Evolutionary conservation across 2,113 vertebrate species (phyloP), one percentile per base, ranked within the genome.

Genomic region (Callipepla squamata): DNA sequence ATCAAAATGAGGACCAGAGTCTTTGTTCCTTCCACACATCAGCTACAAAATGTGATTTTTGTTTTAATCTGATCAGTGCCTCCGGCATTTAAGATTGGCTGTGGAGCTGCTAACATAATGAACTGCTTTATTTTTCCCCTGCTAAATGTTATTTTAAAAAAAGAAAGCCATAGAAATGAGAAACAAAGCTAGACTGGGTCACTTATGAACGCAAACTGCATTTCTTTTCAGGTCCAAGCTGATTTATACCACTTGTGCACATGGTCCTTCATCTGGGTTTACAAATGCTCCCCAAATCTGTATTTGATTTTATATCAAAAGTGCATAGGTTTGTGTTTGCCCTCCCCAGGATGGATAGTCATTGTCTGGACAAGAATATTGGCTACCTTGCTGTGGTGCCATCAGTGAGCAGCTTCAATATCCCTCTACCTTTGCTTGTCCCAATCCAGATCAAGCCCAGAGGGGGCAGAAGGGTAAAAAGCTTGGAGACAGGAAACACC

Each of bases 1-100:
- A 91, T 95, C 92, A 95, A 91, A 92, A 75, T 79, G 91, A 45
- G 66, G 34, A 77, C 32, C 7, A 7, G 47, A 94, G 63, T 19
- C 80, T 96, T 91, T 87, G 80, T 92, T 89, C 62, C 81, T 94
- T 93, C 78, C 77, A 94, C 84, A 70, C 73, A 79, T 34, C 30
- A 86, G 68, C 70, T 73, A 5, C 18, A 10, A 95, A 88, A 73
- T 74, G 89, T 61, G 59, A 79, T 94, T 92, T 95, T 77, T 91
- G 53, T 74, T 94, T 94, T 91, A 92, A 95, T 96, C 88, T 95
- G 79, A 72, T 92, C 87, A 89, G 22, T 3, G 69, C 94, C 94
- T 94, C 83, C 84, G 85, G 94, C 84, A 47, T 85, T 92, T 87
- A 38, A 87, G 87, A 79, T 63, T n/a, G 83, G 66, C 51, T 67